These are phyloP conservation scores for Phortica okadai DNA, from an alignment of 2,888 invertebrate species.

Conservation along the genomic window DNA sequence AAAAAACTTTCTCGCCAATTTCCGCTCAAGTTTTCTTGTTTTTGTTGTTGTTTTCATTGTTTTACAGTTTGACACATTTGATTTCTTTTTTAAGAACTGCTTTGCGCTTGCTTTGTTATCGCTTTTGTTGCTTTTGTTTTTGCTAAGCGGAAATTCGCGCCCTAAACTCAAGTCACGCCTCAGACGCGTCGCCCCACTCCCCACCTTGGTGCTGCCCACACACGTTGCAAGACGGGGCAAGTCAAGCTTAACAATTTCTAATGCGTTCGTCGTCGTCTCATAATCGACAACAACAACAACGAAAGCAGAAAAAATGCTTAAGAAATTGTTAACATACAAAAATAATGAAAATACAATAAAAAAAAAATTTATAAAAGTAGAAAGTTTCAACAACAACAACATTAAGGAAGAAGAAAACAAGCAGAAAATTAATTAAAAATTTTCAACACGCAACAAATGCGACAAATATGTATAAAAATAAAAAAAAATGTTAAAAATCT, in stretches of 20 bases:
- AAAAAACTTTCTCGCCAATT: slow-evolving; percentile 58
- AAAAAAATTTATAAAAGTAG: background rate
- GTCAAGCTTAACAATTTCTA: slow-evolving; percentile 20
- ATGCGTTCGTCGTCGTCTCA: background rate
- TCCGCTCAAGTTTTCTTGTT: slow-evolving; percentile 47
- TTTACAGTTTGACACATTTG: slow-evolving; percentile 34
- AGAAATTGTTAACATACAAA: background rate
- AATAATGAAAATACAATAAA: background rate
- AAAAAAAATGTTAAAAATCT: background rate
- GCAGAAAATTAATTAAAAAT: slow-evolving; percentile 26
- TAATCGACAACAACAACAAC: background rate
- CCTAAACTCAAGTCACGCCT: background rate
- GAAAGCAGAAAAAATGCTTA: background rate
- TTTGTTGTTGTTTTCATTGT: slow-evolving; percentile 18
- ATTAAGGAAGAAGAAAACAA: background rate
- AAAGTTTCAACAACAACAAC: slow-evolving; percentile 21
- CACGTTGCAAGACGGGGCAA: background rate
- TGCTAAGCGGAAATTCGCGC: slow-evolving; percentile 23
- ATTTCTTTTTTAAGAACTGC: background rate
- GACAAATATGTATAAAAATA: slow-evolving; percentile 8
- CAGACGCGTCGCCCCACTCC: no score
- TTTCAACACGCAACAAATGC: slow-evolving; percentile 24
- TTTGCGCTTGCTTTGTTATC: background rate
- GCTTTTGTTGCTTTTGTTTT: slow-evolving; percentile 34
- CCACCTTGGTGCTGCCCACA: background rate